A percentile compares a stretch with the other conserved stretches of the same genome.
Conservation (phyloP, 2,113 vertebrate species). For the Hepsetus odoe region DNA sequence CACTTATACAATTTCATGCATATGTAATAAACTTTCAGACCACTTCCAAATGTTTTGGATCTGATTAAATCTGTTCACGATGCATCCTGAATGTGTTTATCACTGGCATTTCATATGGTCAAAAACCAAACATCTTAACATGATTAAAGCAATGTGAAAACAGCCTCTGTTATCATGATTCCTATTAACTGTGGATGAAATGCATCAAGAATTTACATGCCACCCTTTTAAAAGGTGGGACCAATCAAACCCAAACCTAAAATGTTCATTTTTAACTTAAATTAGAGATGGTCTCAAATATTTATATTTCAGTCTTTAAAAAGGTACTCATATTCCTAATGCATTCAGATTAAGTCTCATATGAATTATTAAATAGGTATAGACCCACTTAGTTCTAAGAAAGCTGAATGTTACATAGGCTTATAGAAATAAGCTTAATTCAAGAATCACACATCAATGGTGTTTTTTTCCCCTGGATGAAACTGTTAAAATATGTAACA, state of each 20-base stretch:
- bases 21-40: too few species aligned
- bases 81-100: too few species aligned
- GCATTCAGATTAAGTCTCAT: constrained; percentile 30
- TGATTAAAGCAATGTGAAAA: too few species aligned
- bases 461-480: too few species aligned
- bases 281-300: constrained; percentile 16
- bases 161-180: neutral
- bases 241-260: neutral
- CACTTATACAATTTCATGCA: too few species aligned
- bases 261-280: neutral
- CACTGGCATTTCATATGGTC: too few species aligned
- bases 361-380: neutral
- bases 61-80: too few species aligned
- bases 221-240: neutral
- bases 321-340: constrained; percentile 26
- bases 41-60: too few species aligned
- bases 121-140: too few species aligned
- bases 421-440: neutral
- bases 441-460: neutral
- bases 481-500: too few species aligned
- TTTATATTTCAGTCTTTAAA: constrained; percentile 23
- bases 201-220: neutral
- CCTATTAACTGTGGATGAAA: neutral
- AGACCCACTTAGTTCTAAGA: neutral
- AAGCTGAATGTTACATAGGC: neutral